A percentile compares a stretch with the other conserved stretches of the same genome.
These are phyloP conservation scores for Volucella bombylans DNA, from an alignment of 2,888 invertebrate genomes.

Conservation along the genomic window DNA sequence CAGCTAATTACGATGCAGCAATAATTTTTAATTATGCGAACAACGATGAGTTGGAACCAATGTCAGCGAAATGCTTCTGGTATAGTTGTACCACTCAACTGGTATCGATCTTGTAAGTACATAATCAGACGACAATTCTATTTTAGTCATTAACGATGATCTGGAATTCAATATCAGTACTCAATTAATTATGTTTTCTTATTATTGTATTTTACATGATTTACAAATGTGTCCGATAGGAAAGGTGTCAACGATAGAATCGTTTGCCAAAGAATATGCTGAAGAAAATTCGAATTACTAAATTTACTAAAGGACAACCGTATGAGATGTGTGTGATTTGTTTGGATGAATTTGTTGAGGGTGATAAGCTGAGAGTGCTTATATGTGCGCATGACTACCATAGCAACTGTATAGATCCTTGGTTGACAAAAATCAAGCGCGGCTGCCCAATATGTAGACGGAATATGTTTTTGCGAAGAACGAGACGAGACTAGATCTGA, in stretches of 20 bases:
- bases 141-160: conserved; percentile 91
- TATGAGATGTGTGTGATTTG: conserved; percentile 99
- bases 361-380: conserved; percentile 95
- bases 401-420: conserved; percentile 97
- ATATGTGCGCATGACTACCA: conserved; percentile 99
- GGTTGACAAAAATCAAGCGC: conserved; percentile 97
- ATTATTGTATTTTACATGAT: conserved; percentile 89
- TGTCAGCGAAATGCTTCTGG: conserved; percentile 88
- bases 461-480: conserved; percentile 94
- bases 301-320: conserved; percentile 91
- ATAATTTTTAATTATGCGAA: too few relatives aligned
- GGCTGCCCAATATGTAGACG: conserved; percentile 99
- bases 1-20: too few relatives aligned
- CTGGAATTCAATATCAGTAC: conserved; percentile 93
- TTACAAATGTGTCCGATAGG: conserved; percentile 94
- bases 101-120: conserved; percentile 86
- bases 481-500: conserved; percentile 83
- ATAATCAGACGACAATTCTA: conserved; percentile 85
- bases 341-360: conserved; percentile 97
- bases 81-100: conserved; percentile 86
- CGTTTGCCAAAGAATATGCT: conserved; percentile 93
- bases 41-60: conserved; percentile 90
- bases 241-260: conserved; percentile 90
- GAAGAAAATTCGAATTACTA: conserved; percentile 96
- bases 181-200: conserved; percentile 94